Evolutionary conservation across 2,113 vertebrate genomes (phyloP).

Genomic region (Verasper variegatus): DNA sequence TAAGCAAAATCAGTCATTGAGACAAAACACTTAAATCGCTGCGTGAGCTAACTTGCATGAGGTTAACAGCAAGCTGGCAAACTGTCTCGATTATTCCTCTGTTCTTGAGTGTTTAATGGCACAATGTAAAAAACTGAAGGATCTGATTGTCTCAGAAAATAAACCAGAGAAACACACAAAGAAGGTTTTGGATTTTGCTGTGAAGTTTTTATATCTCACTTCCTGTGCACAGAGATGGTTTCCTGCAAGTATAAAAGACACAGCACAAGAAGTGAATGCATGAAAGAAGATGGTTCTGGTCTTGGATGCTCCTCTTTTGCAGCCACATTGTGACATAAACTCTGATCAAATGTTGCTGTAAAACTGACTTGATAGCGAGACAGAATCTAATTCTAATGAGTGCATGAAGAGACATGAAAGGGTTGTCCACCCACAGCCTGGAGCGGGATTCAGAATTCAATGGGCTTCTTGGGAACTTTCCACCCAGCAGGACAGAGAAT

Average conservation of each 20-base stretch:
- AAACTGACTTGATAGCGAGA: background rate
- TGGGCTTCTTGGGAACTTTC: slow-evolving; percentile 1
- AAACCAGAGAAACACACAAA: background rate
- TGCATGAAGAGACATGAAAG: slow-evolving; percentile 18
- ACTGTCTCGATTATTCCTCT: slow-evolving; percentile 22
- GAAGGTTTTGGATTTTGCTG: background rate
- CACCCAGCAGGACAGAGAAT: slow-evolving; percentile 16
- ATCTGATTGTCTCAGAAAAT: background rate
- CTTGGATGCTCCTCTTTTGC: background rate
- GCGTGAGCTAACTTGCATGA: slow-evolving; percentile 7
- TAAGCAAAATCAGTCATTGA: background rate
- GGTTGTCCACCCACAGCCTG: background rate
- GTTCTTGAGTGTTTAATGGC: background rate
- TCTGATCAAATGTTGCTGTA: slow-evolving; percentile 6
- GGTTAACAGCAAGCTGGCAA: slow-evolving; percentile 24
- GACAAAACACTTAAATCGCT: slow-evolving; percentile 11
- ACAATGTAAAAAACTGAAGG: background rate
- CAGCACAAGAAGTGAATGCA: background rate
- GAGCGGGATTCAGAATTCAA: slow-evolving; percentile 11
- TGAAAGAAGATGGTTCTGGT: background rate
- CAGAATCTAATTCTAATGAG: slow-evolving; percentile 10
- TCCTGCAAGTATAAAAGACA: background rate
- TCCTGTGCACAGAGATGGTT: background rate
- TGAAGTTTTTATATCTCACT: background rate
- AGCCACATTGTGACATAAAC: background rate